A percentile compares a stretch with the other conserved stretches of the same genome.
Evolutionary conservation across 2,888 invertebrate genomes (phyloP).

Genomic region (Ophion ventricosus): DNA sequence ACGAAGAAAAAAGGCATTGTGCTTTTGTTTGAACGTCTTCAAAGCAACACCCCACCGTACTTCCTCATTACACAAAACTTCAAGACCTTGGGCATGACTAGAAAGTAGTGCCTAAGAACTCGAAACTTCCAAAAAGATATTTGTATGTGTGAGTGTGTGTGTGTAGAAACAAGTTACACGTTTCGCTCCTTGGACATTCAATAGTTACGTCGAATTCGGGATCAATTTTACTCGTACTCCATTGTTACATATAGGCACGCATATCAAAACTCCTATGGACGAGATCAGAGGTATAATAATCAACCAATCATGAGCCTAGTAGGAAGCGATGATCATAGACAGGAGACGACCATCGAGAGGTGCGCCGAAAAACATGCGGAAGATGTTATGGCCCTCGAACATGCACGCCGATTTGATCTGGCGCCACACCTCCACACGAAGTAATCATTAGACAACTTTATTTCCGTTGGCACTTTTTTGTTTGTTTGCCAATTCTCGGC

Average conservation of each 20-base stretch:
- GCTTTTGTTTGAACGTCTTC: too few relatives aligned
- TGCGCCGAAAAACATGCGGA: constrained; percentile 74
- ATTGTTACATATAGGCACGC: neutral
- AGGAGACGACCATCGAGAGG: constrained; percentile 65
- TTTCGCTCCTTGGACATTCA: too few relatives aligned
- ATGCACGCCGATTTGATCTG: constrained; percentile 80
- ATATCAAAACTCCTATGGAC: constrained; percentile 18
- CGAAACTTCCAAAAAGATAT: too few relatives aligned
- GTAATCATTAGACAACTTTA: constrained; percentile 80
- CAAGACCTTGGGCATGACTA: too few relatives aligned
- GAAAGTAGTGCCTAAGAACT: too few relatives aligned
- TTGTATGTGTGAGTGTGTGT: too few relatives aligned
- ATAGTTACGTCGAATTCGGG: constrained; percentile 45
- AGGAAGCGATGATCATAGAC: constrained; percentile 70
- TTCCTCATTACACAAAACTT: too few relatives aligned
- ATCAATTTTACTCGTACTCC: constrained; percentile 55
- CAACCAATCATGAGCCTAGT: constrained; percentile 70
- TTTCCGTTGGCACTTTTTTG: constrained; percentile 70
- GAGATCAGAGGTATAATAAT: constrained; percentile 45
- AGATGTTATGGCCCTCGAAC: constrained; percentile 77
- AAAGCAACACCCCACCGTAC: too few relatives aligned
- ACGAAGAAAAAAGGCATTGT: too few relatives aligned
- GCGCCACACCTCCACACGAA: constrained; percentile 79
- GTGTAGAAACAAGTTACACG: too few relatives aligned
- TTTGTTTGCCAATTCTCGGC: constrained; percentile 40